A percentile compares a stretch with the other conserved stretches of the same genome.
Conservation (phyloP, 2,888 invertebrate genomes). For the Cylindroiulus punctatus region DNA sequence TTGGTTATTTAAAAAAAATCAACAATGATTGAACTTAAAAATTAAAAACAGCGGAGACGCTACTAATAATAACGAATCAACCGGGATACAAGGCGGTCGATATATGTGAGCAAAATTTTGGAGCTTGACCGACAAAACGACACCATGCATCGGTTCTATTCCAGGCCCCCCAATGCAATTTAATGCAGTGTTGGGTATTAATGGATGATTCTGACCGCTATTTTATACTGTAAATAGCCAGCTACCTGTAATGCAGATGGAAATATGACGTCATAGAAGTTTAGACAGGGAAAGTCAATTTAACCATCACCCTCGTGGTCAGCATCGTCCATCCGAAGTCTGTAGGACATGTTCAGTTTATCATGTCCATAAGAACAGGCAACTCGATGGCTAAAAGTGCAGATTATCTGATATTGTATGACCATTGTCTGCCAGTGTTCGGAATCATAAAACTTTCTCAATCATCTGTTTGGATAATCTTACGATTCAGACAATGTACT, state of each 20-base stretch:
- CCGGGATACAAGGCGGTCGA: constrained; percentile 2
- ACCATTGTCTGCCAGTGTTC: no score
- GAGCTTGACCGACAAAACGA: not conserved
- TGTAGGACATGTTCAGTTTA: not conserved
- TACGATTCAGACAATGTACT: no score
- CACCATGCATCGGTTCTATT: constrained; percentile 3
- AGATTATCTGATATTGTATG: no score
- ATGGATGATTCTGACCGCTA: not conserved
- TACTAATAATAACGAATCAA: constrained; percentile 17
- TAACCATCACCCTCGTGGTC: not conserved
- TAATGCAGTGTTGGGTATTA: not conserved
- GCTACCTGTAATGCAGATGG: not conserved
- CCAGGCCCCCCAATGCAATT: not conserved
- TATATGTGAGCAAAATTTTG: constrained; percentile 21
- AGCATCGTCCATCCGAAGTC: not conserved
- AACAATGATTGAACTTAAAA: not conserved
- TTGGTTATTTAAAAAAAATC: constrained; percentile 4
- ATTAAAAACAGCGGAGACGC: not conserved
- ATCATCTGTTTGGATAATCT: no score
- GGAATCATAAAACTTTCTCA: no score
- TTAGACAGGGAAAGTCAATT: not conserved
- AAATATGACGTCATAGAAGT: not conserved
- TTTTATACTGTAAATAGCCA: not conserved
- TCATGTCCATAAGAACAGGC: no score
- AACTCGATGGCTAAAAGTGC: no score